Conservation (phyloP, 2,797 vertebrate species). For the Cossypha caffra region DNA sequence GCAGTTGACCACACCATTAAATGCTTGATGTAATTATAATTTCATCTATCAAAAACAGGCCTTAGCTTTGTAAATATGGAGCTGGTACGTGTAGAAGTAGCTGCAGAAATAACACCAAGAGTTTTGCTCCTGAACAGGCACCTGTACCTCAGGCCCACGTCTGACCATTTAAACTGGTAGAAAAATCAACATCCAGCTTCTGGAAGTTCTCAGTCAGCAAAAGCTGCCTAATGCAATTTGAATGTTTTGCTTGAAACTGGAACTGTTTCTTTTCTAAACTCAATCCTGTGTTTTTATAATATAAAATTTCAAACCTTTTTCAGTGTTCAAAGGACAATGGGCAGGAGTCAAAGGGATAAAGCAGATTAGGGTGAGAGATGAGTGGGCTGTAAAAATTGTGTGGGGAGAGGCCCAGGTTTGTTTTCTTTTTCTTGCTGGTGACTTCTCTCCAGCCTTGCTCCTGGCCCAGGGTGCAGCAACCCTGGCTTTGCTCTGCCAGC, state of each 20-base stretch:
- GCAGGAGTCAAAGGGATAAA: not conserved
- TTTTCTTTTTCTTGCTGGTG: not conserved
- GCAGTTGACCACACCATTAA: not conserved
- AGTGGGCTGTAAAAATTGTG: not conserved
- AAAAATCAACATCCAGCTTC: not conserved
- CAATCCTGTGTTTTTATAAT: accelerated
- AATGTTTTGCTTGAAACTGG: not conserved
- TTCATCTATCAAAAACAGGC: accelerated
- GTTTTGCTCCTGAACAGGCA: not conserved
- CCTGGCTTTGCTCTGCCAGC: accelerated
- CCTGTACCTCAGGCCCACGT: no score
- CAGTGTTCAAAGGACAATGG: not conserved
- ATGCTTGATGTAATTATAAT: not conserved
- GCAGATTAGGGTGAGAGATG: not conserved
- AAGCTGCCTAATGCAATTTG: not conserved
- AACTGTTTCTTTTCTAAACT: not conserved
- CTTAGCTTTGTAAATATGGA: accelerated
- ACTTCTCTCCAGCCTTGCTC: not conserved
- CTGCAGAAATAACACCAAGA: no score
- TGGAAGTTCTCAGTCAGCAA: not conserved
- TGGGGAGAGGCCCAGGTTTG: no score
- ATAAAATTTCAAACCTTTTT: not conserved
- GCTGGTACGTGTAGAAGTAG: accelerated
- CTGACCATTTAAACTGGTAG: not conserved
- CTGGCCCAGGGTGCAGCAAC: not conserved